Conservation (phyloP, 2,113 vertebrate species). For the Brachyhypopomus gauderio region DNA sequence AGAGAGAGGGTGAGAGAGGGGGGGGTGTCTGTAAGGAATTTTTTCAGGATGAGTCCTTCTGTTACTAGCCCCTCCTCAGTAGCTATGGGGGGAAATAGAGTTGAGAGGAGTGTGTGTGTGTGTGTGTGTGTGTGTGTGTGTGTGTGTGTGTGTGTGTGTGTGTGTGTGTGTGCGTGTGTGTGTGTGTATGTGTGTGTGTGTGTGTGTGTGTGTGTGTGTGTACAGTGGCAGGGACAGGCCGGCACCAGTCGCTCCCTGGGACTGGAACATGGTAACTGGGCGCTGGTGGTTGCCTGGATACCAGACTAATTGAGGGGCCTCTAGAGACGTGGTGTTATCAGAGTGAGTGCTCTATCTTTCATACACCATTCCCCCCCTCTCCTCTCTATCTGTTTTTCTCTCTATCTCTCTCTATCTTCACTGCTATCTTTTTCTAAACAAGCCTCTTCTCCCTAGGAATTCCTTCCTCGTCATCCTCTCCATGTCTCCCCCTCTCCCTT, state of each 20-base stretch:
- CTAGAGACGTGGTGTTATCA: slow-evolving; percentile 70
- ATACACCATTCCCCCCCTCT: background rate
- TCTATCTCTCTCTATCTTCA: background rate
- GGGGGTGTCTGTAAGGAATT: slow-evolving; percentile 28
- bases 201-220: slow-evolving; percentile 35
- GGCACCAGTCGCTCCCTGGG: slow-evolving; percentile 49
- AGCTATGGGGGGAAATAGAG: slow-evolving; percentile 22
- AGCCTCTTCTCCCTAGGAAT: slow-evolving; percentile 6
- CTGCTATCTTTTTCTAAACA: background rate
- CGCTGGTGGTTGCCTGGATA: slow-evolving; percentile 78
- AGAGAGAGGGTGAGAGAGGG: background rate
- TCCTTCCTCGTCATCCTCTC: background rate
- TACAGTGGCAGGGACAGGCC: slow-evolving; percentile 43
- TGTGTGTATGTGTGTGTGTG: slow-evolving; percentile 66
- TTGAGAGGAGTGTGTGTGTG: slow-evolving; percentile 26
- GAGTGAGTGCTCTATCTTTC: slow-evolving; percentile 55
- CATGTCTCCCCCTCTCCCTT: background rate
- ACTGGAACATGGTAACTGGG: slow-evolving; percentile 58
- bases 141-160: slow-evolving; percentile 27
- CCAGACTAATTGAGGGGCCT: slow-evolving; percentile 76
- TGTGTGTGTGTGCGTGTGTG: slow-evolving; percentile 46
- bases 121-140: slow-evolving; percentile 24
- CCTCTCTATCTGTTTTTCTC: slow-evolving; percentile 17
- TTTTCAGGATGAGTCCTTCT: slow-evolving; percentile 31
- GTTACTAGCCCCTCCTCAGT: slow-evolving; percentile 19